These are phyloP conservation scores for Pseudorhiza aurosa DNA, from an alignment of 30 jellyfish, hydroid and myxozoan species.

Conservation along the genomic window DNA sequence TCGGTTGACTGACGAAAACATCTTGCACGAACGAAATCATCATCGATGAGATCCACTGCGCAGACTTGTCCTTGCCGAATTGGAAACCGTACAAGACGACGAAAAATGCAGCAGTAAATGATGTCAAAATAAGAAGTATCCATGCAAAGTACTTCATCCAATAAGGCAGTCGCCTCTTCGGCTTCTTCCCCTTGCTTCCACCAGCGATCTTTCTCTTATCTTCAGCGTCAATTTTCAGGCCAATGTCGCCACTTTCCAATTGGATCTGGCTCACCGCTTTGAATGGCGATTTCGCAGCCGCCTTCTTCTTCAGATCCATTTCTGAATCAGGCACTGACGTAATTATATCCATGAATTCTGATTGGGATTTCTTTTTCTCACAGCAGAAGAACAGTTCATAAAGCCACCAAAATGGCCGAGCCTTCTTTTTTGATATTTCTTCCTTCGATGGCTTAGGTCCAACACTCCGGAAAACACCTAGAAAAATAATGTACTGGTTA, in stretches of 20 bases:
- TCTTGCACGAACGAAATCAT: slow-evolving; percentile 90
- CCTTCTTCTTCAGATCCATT: slow-evolving; percentile 46
- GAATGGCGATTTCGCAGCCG: slow-evolving; percentile 29
- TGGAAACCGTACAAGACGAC: slow-evolving; percentile 95
- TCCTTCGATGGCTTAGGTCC: slow-evolving; percentile 91
- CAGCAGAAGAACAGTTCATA: slow-evolving; percentile 86
- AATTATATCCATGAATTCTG: slow-evolving; percentile 85
- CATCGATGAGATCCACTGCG: slow-evolving; percentile 90
- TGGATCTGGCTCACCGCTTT: slow-evolving; percentile 12
- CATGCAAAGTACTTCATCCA: slow-evolving; percentile 98
- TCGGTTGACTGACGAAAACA: slow-evolving; percentile 90
- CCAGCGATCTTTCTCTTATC: slow-evolving; percentile 34
- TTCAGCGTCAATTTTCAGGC: slow-evolving; percentile 73
- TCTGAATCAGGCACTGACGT: slow-evolving; percentile 71
- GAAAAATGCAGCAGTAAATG: slow-evolving; percentile 94
- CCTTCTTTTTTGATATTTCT: slow-evolving; percentile 72
- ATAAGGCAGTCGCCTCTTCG: slow-evolving; percentile 75
- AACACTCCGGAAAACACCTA: slow-evolving; percentile 85
- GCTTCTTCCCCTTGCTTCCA: slow-evolving; percentile 57
- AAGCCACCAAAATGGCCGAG: slow-evolving; percentile 78
- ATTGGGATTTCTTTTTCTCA: slow-evolving; percentile 37
- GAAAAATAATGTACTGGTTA: too few relatives aligned
- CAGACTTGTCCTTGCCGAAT: slow-evolving; percentile 94
- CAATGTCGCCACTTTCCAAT: slow-evolving; percentile 71
- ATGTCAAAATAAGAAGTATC: slow-evolving; percentile 75